Evolutionary conservation across 2,113 vertebrate genomes (phyloP).

Genomic region (Oryzias javanicus): DNA sequence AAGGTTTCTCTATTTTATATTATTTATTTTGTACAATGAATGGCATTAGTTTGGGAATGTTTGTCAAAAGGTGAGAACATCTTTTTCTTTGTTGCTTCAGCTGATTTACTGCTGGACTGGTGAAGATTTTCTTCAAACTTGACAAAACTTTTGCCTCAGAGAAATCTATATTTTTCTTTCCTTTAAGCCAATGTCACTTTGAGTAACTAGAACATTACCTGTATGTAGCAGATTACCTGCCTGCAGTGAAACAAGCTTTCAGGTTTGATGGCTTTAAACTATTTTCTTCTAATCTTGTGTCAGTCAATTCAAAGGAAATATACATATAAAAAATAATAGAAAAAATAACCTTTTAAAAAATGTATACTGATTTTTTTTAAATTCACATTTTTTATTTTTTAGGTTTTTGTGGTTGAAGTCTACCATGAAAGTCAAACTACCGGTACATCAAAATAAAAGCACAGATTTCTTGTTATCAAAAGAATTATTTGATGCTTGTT

Average conservation of each 20-base stretch:
- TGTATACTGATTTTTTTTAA: too few relatives aligned
- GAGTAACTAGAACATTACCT: constrained; percentile 28
- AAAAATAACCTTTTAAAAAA: too few relatives aligned
- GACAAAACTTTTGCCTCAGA: constrained; percentile 25
- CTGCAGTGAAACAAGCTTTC: constrained; percentile 16
- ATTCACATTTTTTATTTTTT: too few relatives aligned
- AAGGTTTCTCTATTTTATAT: constrained; percentile 1
- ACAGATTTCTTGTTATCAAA: constrained; percentile 8
- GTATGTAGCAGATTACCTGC: constrained; percentile 49
- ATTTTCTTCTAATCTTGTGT: too few relatives aligned
- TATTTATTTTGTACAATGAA: constrained; percentile 35
- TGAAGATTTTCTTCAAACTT: constrained; percentile 33
- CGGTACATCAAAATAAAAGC: not conserved
- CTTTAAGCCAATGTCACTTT: constrained; percentile 38
- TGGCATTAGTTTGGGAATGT: constrained; percentile 41
- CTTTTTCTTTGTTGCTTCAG: constrained; percentile 32
- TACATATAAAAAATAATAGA: too few relatives aligned
- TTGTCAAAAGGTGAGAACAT: constrained; percentile 21
- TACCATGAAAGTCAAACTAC: too few relatives aligned
- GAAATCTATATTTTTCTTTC: constrained; percentile 24
- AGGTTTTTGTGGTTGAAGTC: too few relatives aligned
- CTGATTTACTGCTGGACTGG: constrained; percentile 30
- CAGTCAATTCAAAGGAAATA: too few relatives aligned
- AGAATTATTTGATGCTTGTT: not conserved
- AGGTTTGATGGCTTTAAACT: too few relatives aligned